Conservation (phyloP, 1,140 invertebrate genomes). For the Lepidurus couesii region DNA sequence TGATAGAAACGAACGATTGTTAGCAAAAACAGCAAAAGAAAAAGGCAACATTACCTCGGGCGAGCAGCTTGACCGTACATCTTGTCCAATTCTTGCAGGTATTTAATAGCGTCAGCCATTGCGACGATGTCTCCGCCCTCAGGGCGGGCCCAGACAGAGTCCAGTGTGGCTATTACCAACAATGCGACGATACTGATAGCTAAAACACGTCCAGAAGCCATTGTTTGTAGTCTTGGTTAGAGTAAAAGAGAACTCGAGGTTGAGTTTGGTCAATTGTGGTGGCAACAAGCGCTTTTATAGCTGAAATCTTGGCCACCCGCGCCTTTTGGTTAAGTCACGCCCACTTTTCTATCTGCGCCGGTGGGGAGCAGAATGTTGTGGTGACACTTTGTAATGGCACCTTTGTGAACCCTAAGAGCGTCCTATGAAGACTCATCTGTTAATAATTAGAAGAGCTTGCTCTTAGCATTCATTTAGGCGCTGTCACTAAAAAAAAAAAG, state of each 20-base stretch:
- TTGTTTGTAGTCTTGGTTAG: neutral
- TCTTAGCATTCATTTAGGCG: slow-evolving; percentile 14
- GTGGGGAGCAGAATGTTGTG: neutral
- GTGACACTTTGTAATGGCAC: neutral
- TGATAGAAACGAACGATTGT: too few species aligned
- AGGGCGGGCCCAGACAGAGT: slow-evolving; percentile 35
- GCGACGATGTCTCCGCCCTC: slow-evolving; percentile 39
- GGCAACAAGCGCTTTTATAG: neutral
- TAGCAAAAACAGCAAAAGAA: too few species aligned
- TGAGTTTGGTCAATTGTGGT: neutral
- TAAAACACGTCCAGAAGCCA: slow-evolving; percentile 2
- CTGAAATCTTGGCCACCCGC: neutral
- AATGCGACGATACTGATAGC: neutral
- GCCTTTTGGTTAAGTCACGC: neutral
- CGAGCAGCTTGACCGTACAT: slow-evolving; percentile 54
- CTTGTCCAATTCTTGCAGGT: slow-evolving; percentile 53
- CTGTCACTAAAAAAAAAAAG: neutral
- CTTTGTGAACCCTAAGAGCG: neutral
- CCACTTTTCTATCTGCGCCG: neutral
- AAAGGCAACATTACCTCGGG: slow-evolving; percentile 48
- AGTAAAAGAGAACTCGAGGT: neutral
- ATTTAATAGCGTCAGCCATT: slow-evolving; percentile 52
- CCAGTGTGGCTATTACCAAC: neutral
- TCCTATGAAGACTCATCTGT: neutral
- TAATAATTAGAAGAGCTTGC: neutral